Percentiles rank a stretch among this genome's conserved stretches.
phyloP scores from a whole-genome alignment of 2,888 invertebrate species.

The Heteropelma amictum region DNA sequence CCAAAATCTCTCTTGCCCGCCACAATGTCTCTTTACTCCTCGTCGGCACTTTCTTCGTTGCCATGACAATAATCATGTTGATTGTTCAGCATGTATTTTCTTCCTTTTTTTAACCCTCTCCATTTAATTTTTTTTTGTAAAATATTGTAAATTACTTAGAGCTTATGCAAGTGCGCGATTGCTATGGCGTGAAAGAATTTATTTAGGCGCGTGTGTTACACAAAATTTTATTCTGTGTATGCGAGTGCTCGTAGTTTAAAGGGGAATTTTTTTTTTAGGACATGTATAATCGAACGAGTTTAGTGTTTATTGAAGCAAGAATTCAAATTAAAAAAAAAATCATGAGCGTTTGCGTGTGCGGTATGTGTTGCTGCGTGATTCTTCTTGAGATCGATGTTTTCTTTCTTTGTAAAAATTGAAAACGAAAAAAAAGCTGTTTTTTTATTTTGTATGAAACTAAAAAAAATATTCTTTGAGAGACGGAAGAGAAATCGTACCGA shows the following conservation, averaged over 20 bases:
- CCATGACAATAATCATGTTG: conserved; percentile 75
- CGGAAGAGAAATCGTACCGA: too few relatives aligned
- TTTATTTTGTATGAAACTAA: not conserved
- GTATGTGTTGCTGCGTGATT: too few relatives aligned
- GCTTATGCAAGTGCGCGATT: conserved; percentile 34
- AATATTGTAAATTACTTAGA: conserved; percentile 72
- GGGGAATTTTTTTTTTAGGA: conserved; percentile 39
- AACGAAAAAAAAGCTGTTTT: too few relatives aligned
- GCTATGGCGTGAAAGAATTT: conserved; percentile 21
- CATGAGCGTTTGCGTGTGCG: not conserved
- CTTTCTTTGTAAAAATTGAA: not conserved
- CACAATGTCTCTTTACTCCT: conserved; percentile 65
- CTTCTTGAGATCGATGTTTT: too few relatives aligned
- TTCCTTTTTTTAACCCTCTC: not conserved
- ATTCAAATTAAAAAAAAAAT: conserved; percentile 20
- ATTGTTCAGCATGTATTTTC: too few relatives aligned
- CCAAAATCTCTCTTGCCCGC: conserved; percentile 59
- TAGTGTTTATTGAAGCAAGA: conserved; percentile 3
- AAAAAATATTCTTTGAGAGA: not conserved
- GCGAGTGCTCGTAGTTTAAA: conserved; percentile 30
- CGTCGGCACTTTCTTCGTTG: conserved; percentile 68
- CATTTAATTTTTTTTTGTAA: conserved; percentile 63
- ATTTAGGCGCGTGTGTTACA: conserved; percentile 2
- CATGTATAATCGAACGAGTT: conserved; percentile 14
- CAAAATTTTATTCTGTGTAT: conserved; percentile 5